Evolutionary conservation across 2,888 invertebrate genomes (phyloP).

Genomic region (Encarsia formosa): DNA sequence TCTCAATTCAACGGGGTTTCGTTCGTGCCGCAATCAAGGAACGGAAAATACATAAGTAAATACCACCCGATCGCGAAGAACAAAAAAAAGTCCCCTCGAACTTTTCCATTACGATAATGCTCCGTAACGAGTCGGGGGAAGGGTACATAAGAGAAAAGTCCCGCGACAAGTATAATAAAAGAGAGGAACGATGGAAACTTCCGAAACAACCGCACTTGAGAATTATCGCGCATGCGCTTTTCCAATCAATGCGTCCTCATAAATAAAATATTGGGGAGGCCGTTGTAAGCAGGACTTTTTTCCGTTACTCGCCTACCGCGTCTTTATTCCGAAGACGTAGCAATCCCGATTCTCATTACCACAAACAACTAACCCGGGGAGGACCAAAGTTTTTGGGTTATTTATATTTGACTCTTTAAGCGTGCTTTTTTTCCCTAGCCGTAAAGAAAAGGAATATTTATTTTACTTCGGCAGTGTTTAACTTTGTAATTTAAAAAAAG

Average conservation of each 20-base stretch:
- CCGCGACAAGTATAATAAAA: neutral
- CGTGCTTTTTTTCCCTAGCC: too few species aligned
- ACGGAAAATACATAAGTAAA: neutral
- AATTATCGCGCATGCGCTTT: neutral
- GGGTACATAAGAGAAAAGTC: neutral
- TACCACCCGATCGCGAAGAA: neutral
- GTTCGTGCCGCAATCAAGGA: neutral
- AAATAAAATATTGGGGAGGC: too few species aligned
- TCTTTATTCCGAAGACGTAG: too few species aligned
- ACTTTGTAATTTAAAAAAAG: too few species aligned
- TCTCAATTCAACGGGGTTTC: neutral
- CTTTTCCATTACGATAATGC: slow-evolving; percentile 18
- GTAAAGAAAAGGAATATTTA: too few species aligned
- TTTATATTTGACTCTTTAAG: too few species aligned
- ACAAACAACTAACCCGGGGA: too few species aligned
- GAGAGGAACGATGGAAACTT: neutral
- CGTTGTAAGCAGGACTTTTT: too few species aligned
- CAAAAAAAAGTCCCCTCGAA: slow-evolving; percentile 4
- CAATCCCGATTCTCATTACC: slow-evolving; percentile 16
- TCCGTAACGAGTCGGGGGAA: slow-evolving; percentile 4
- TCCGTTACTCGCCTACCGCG: too few species aligned
- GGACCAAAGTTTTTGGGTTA: too few species aligned
- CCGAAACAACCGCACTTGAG: neutral
- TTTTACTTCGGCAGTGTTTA: too few species aligned
- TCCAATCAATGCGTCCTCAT: too few species aligned